Base-by-base conservation (phyloP, 1,140 invertebrate species). In the Drosophila trapezifrons region DNA sequence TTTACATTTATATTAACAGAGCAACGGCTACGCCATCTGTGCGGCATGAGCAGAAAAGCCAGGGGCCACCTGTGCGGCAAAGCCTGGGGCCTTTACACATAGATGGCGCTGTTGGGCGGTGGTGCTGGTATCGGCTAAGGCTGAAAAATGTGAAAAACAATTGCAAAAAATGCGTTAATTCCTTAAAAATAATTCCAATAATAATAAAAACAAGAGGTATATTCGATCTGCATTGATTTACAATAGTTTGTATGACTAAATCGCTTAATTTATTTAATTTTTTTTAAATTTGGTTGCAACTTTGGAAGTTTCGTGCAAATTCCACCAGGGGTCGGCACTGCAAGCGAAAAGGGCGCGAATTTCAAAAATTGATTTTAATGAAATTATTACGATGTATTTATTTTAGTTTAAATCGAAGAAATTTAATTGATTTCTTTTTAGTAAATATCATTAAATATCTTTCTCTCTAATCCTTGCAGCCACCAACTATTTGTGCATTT, bases 401-500 rank as follows among this genome's bases (percentile, higher is more conserved):
- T 25, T 7, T 27, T 27, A n/a, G n/a, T n/a, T n/a, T 27, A 27
- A 27, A 27, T 27, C 5, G 7, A 0, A 27, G 1, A 27, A 27
- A 27, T 32, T 13, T 5, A 17, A n/a, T 5, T 17, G 8, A 10
- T 4, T 35, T n/a, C n/a, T n/a, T n/a, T 18, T 18, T 7, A 18
- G 27, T 29, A 40, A 45, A 22, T 37, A 40, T 12, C 12, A 52
- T 7, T 46, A 35, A 40, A 49, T 40, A 12, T 35, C 7, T 47
- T n/a, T 66, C 6, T 42, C 13, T 8, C 22, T 32, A 3, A 10
- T 12, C 3, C 9, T 70, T 62, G 13, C 76, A 87, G 83, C 71
- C 72, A 69, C 67, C 76, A 71, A 72, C 42, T 29, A 40, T 40
- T 72, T 71, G 51, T 58, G 72, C 78, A 60, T 71, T 77, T 74